phyloP scores from a whole-genome alignment of 2,113 vertebrate genomes.

The Upupa epops region DNA sequence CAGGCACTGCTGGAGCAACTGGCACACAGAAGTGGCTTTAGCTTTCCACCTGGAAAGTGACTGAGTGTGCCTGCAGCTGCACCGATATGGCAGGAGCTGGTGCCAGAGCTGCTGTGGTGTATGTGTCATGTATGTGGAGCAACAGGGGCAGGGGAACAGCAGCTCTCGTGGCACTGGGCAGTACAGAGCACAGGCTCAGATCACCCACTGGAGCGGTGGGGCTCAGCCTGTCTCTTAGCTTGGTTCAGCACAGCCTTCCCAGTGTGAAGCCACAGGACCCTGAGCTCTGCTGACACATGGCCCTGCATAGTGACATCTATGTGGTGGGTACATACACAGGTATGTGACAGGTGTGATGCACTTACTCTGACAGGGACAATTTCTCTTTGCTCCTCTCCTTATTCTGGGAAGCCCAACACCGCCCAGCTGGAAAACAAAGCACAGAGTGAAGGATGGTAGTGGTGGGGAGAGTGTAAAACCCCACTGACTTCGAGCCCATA shows the following conservation, averaged over 20 bases:
- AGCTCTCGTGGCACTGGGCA: neutral
- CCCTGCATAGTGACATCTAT: too few relatives aligned
- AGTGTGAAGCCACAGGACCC: neutral
- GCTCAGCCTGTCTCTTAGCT: neutral
- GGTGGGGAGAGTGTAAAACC: neutral
- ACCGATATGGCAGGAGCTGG: rapidly evolving
- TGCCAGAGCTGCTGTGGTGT: rapidly evolving
- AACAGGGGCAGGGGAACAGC: rapidly evolving
- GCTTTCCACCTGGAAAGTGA: rapidly evolving
- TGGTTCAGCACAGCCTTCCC: too few relatives aligned
- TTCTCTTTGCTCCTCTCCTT: slow-evolving; percentile 35
- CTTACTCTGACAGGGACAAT: slow-evolving; percentile 81
- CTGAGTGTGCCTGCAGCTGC: neutral
- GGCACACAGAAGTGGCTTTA: rapidly evolving
- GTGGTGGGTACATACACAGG: rapidly evolving
- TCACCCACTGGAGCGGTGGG: neutral
- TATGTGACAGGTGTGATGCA: neutral
- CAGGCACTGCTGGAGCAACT: neutral
- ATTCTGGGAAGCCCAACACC: slow-evolving; percentile 74
- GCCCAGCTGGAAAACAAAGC: slow-evolving; percentile 74
- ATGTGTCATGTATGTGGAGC: too few relatives aligned
- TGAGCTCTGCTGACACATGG: too few relatives aligned
- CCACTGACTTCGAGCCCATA: neutral
- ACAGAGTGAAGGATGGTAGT: rapidly evolving
- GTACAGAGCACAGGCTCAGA: neutral